These are phyloP conservation scores for Malacosoma neustria DNA, from an alignment of 2,888 invertebrate genomes.

Conservation along the genomic window DNA sequence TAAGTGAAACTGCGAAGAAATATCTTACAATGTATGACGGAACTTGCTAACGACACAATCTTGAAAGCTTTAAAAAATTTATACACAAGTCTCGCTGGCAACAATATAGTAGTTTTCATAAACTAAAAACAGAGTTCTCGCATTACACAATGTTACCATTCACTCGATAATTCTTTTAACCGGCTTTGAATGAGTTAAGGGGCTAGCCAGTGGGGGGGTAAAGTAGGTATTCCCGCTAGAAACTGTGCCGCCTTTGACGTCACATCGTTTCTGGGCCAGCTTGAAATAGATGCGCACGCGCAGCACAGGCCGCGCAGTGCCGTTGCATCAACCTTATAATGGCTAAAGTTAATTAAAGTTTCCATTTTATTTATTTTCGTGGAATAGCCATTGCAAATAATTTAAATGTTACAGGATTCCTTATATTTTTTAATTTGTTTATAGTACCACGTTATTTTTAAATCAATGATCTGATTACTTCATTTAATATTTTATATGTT, in stretches of 20 bases:
- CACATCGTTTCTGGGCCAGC: constrained; percentile 51
- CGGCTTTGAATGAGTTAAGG: neutral
- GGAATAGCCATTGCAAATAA: no score
- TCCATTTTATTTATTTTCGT: no score
- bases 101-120: neutral
- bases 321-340: neutral
- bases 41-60: no score
- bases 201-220: neutral
- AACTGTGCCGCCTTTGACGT: constrained; percentile 53
- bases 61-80: no score
- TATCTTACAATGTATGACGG: no score
- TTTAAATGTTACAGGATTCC: no score
- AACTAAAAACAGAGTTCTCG: neutral
- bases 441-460: no score
- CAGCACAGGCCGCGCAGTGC: constrained; percentile 13
- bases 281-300: constrained; percentile 37
- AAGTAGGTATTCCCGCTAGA: constrained; percentile 8
- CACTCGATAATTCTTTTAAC: neutral
- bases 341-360: neutral
- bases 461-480: no score
- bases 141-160: neutral
- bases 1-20: no score
- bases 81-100: neutral
- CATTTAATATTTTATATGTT: no score
- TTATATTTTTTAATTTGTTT: no score